Evolutionary conservation across 2,113 vertebrate species (phyloP), one percentile per base, ranked within the genome.

Genomic region (Centropus unirufus): DNA sequence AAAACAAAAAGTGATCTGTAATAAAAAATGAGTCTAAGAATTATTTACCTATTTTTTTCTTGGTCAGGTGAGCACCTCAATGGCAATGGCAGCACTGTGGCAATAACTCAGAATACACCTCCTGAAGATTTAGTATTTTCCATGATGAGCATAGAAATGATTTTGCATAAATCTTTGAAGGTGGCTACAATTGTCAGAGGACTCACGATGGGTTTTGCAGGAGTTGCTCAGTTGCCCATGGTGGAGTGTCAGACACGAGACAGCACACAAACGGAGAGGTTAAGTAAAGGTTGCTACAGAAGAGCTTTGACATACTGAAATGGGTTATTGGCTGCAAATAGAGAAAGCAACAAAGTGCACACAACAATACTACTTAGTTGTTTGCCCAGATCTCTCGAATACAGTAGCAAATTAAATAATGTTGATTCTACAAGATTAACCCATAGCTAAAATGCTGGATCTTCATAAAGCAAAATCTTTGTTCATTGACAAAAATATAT

Each of bases 401-500:
- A 57, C 55, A 47, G 69, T 64, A 92, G 73, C 83, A 96, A 95
- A 97, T 96, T 93, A 96, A 96, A 96, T 96, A 96, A 97, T 1
- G 1, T 59, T 63, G 76, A 83, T 92, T 90, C 91, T 92, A 89
- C 89, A 78, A 87, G 94, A 96, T 92, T 90, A 91, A 93, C 83
- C 68, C 2, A 0, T 29, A 92, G 92, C 73, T 90, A 93, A 95
- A 92, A 93, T 27, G 77, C 80, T 96, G 80, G 80, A 89, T 96
- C 92, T 92, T 95, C 89, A 89, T 92, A 89, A 81, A 86, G 83
- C 52, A 94, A 93, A 95, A 91, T 78, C 91, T 90, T 90, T 89
- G 96, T 58, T 94, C 92, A 92, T 97, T 96, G 86, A 94, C 92
- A 92, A 97, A 94, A 96, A 93, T 63, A 84, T 90, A 97, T 94